Evolutionary conservation across 2,888 invertebrate species (phyloP).

Genomic region (Bruchidius siliquastri): DNA sequence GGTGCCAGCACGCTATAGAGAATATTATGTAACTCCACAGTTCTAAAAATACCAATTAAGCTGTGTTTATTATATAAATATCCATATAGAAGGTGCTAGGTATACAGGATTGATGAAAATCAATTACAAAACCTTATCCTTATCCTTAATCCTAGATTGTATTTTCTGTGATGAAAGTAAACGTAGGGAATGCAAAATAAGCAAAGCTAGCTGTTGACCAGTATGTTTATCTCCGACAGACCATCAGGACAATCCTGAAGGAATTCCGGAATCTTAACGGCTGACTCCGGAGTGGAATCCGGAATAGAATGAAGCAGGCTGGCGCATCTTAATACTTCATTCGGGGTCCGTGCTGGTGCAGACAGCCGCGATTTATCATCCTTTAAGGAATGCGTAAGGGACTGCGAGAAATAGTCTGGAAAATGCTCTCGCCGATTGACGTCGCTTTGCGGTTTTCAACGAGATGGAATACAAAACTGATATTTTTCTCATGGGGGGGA

Average conservation of each 20-base stretch:
- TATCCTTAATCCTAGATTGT: too few species aligned
- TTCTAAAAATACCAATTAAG: too few species aligned
- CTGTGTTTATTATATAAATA: too few species aligned
- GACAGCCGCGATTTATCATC: neutral
- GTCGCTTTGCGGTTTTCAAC: slow-evolving; percentile 2
- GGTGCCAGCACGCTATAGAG: too few species aligned
- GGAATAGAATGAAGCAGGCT: neutral
- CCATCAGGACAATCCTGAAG: neutral
- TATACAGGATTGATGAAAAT: too few species aligned
- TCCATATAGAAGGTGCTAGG: too few species aligned
- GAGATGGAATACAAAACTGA: too few species aligned
- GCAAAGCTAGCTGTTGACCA: neutral
- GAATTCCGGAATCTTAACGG: neutral
- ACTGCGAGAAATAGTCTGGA: neutral
- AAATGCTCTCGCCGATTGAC: neutral
- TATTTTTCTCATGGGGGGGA: too few species aligned
- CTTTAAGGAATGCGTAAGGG: neutral
- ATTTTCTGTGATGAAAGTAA: too few species aligned
- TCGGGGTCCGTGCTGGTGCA: neutral
- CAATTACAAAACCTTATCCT: too few species aligned
- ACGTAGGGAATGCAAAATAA: too few species aligned
- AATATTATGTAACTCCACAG: too few species aligned
- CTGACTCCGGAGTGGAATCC: neutral
- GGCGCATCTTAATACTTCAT: neutral
- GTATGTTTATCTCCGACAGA: neutral